Conservation (phyloP, 1,140 invertebrate genomes). For the Gonatopus flavifemur region DNA sequence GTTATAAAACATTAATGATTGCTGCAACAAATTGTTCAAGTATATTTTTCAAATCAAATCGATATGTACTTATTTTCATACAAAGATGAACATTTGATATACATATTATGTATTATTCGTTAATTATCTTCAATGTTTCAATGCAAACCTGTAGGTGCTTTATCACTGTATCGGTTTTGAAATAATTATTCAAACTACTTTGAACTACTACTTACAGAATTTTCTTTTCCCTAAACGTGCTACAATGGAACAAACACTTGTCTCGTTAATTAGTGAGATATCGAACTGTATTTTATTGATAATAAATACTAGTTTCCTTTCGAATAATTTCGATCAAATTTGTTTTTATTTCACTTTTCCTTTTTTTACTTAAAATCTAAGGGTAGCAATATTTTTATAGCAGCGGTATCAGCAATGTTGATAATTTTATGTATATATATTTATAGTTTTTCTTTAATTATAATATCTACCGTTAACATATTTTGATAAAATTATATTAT, state of each 20-base stretch:
- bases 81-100: constrained; percentile 18
- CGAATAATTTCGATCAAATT: constrained; percentile 22
- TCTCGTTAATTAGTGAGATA: constrained; percentile 19
- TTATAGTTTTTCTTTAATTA: too few species aligned
- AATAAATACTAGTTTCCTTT: constrained; percentile 1
- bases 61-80: constrained; percentile 20
- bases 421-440: constrained; percentile 26
- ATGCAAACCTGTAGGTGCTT: constrained; percentile 13
- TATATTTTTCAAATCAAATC: too few species aligned
- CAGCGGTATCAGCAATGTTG: constrained; percentile 18
- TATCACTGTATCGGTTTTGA: too few species aligned
- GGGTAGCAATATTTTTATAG: constrained; percentile 26
- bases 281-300: constrained; percentile 14
- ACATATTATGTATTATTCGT: constrained; percentile 4
- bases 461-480: constrained; percentile 37
- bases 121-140: constrained; percentile 11
- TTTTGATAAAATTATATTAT: constrained; percentile 36
- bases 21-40: too few species aligned
- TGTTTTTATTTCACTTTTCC: constrained; percentile 18
- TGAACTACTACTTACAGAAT: too few species aligned
- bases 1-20: too few species aligned
- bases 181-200: constrained; percentile 14
- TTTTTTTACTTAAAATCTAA: constrained; percentile 15
- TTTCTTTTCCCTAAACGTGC: constrained; percentile 7
- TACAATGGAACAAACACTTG: constrained; percentile 15